These are phyloP conservation scores for Cassiopea xamachana DNA, from an alignment of 30 jellyfish, hydroid and myxozoan species.

Conservation along the genomic window DNA sequence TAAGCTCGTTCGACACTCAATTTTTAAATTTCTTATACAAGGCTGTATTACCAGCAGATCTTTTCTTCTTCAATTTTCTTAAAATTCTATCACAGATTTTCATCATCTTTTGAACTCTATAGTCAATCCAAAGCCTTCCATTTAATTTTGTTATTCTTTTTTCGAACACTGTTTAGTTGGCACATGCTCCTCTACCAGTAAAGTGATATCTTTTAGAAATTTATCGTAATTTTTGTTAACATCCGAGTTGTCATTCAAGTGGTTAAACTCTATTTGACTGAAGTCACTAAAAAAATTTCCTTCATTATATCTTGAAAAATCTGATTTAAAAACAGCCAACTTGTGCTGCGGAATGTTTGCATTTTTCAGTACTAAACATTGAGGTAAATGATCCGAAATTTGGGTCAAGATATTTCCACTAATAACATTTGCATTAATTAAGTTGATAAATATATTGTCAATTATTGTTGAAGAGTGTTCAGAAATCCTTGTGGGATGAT, in stretches of 20 bases:
- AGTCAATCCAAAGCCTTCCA: too few species aligned
- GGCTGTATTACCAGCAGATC: too few species aligned
- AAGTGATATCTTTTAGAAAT: background rate
- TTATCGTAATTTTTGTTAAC: background rate
- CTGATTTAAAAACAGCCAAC: background rate
- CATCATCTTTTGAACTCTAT: too few species aligned
- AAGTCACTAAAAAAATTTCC: background rate
- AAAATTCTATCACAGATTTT: too few species aligned
- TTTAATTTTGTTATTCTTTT: too few species aligned
- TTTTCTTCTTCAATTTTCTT: too few species aligned
- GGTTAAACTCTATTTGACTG: background rate
- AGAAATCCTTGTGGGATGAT: conserved; percentile 26
- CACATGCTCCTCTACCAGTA: too few species aligned
- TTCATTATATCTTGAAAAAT: background rate
- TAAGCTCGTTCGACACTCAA: too few species aligned
- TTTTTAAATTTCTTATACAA: too few species aligned
- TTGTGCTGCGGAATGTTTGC: background rate
- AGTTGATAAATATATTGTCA: conserved; percentile 29
- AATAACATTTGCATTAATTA: background rate
- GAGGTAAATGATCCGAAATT: conserved; percentile 15
- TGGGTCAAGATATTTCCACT: conserved; percentile 25
- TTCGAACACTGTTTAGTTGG: too few species aligned
- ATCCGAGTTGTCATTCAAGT: background rate
- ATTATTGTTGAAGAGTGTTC: conserved; percentile 33
- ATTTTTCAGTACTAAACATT: background rate